These are phyloP conservation scores for Ooceraea biroi DNA, from an alignment of 1,140 invertebrate genomes.

Conservation along the genomic window DNA sequence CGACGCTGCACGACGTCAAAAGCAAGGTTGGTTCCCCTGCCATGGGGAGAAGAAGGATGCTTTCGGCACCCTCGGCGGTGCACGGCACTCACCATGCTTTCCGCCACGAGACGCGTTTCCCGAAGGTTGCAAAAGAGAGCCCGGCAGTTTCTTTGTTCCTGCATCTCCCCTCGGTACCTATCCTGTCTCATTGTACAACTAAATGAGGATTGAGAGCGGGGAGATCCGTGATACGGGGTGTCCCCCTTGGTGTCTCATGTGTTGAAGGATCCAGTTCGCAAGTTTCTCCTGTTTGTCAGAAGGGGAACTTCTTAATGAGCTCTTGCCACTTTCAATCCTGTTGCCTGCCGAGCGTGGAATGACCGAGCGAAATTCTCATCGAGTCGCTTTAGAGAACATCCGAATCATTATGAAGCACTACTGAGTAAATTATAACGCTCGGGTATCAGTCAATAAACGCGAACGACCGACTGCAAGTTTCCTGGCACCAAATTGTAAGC, in stretches of 20 bases:
- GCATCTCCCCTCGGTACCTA: slow-evolving; percentile 19
- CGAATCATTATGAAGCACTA: slow-evolving; percentile 22
- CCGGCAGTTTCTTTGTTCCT: slow-evolving; percentile 57
- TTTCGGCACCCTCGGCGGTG: slow-evolving; percentile 45
- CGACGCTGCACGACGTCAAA: slow-evolving; percentile 50
- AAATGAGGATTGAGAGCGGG: slow-evolving; percentile 61
- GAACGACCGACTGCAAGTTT: slow-evolving; percentile 4
- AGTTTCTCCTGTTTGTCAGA: slow-evolving; percentile 40
- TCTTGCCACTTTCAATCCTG: slow-evolving; percentile 45
- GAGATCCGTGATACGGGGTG: slow-evolving; percentile 19
- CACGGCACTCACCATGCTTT: background rate
- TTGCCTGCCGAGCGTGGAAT: slow-evolving; percentile 32
- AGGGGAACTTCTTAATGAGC: slow-evolving; percentile 56
- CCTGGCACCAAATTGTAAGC: background rate
- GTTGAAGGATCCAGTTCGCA: slow-evolving; percentile 66
- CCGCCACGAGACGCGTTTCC: background rate
- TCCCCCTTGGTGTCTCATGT: slow-evolving; percentile 24
- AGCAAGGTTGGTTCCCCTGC: slow-evolving; percentile 15
- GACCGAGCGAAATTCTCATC: slow-evolving; percentile 42
- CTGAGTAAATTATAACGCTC: slow-evolving; percentile 34
- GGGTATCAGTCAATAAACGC: background rate
- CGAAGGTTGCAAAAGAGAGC: slow-evolving; percentile 20
- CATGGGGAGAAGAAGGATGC: background rate
- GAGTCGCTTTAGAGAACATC: slow-evolving; percentile 15
- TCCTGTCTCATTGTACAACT: slow-evolving; percentile 50